Evolutionary conservation across 2,888 invertebrate genomes (phyloP), one percentile per base, ranked within the genome.

Genomic region (Dendrolimus pini): DNA sequence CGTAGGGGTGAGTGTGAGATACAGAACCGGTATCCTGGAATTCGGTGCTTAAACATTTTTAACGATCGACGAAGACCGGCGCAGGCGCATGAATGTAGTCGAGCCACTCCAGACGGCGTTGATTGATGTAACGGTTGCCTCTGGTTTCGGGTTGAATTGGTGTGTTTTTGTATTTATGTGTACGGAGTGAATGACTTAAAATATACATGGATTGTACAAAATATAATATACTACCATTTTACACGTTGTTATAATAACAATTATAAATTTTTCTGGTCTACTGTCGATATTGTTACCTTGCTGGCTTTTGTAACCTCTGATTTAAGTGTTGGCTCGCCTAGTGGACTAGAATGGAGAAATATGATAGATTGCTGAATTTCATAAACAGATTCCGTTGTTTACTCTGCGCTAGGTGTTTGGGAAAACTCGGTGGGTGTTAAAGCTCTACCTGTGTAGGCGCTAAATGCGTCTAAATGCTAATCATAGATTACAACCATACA

Each of bases 11-110:
- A 47, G 62, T 70, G 72, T 70, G 74, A 64, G 71, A 72, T 62
- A 60, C 64, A 54, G 62, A 74, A 78, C 76, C 69, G 75, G 77
- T 77, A 70, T 67, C 66, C 59, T 66, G 71, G 74, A 76, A 77
- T 72, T 60, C 65, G 70, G 74, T 71, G 71, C 67, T 71, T 69
- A 47, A 47, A 47, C 47, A 47, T 12, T 47, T 47, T 47, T 47
- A 47, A 47, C 47, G 47, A 47, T 47, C 47, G 13, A 52, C 13
- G 30, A 41, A 7, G n/a, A 41, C 9, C 53, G 41, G 58, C 54
- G 58, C 58, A 52, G 53, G 55, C 58, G 58, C 58, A 58, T 55
- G 58, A 58, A 58, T 58, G 58, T 58, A 55, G 55, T 58, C 47
- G 47, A 47, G 12, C 47, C 47, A 47, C 47, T 47, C 47, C 47